Conservation (phyloP, 2,888 invertebrate genomes). For the Tetanocera ferruginea region DNA sequence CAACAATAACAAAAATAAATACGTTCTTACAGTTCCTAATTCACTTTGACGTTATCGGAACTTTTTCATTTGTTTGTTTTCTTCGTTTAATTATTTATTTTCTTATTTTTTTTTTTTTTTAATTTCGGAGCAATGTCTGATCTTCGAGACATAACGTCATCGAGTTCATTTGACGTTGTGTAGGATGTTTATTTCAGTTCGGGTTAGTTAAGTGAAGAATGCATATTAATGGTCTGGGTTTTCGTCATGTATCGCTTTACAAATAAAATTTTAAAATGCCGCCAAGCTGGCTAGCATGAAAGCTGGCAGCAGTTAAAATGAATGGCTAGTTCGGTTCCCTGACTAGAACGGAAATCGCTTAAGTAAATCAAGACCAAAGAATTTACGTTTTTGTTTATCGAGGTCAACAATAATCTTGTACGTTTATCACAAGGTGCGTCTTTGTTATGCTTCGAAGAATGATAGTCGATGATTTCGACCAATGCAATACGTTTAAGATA, state of each 20-base stretch:
- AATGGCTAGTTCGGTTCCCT: conserved; percentile 28
- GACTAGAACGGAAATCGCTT: conserved; percentile 18
- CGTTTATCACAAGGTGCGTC: too few species aligned
- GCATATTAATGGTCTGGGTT: conserved; percentile 24
- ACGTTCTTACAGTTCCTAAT: not conserved
- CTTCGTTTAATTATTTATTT: conserved; percentile 27
- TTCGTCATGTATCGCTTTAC: conserved; percentile 21
- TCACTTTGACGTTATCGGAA: conserved; percentile 45
- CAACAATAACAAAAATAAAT: conserved; percentile 13
- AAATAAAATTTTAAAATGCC: conserved; percentile 33
- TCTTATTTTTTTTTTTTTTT: conserved; percentile 1
- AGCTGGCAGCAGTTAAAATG: not conserved
- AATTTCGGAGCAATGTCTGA: not conserved
- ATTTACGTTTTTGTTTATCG: too few species aligned
- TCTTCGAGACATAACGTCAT: conserved; percentile 20
- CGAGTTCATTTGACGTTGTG: conserved; percentile 7
- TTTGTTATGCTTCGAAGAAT: too few species aligned
- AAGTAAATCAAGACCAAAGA: not conserved
- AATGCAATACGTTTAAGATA: too few species aligned
- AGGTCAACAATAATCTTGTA: too few species aligned
- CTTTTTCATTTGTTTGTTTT: conserved; percentile 45
- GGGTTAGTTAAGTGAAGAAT: not conserved
- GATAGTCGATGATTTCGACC: too few species aligned
- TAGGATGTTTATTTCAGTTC: conserved; percentile 28
- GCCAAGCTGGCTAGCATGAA: conserved; percentile 38